A percentile compares a stretch with the other conserved stretches of the same genome.
Evolutionary conservation across 2,113 vertebrate genomes (phyloP).

Genomic region (Maccullochella peelii): DNA sequence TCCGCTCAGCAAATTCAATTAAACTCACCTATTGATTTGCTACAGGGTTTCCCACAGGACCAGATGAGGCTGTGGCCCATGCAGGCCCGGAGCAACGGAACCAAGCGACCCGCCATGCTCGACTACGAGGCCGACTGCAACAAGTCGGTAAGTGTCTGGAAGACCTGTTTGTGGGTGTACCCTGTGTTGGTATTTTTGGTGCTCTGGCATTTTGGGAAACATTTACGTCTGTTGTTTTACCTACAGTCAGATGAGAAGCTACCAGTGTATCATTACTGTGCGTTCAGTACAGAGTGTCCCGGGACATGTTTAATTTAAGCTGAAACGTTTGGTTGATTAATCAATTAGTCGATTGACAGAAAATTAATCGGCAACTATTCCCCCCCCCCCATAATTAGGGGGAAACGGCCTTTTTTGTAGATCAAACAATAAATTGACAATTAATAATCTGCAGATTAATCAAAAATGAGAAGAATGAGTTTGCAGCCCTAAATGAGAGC

Average conservation of each 20-base stretch:
- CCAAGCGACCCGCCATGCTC: conserved; percentile 97
- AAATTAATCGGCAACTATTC: too few relatives aligned
- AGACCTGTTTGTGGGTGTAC: not conserved
- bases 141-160: conserved; percentile 90
- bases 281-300: not conserved
- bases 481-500: too few relatives aligned
- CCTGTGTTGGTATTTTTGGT: not conserved
- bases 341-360: too few relatives aligned
- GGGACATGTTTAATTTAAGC: not conserved
- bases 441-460: too few relatives aligned
- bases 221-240: not conserved
- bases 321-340: too few relatives aligned
- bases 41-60: conserved; percentile 98
- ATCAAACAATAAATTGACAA: too few relatives aligned
- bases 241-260: not conserved
- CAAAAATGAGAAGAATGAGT: too few relatives aligned
- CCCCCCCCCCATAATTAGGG: too few relatives aligned
- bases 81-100: conserved; percentile 98
- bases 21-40: conserved; percentile 26
- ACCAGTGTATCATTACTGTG: not conserved
- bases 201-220: not conserved
- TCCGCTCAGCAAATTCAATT: not conserved
- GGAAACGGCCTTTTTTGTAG: too few relatives aligned
- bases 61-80: conserved; percentile 99
- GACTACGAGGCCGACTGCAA: conserved; percentile 98